A percentile compares a stretch with the other conserved stretches of the same genome.
Evolutionary conservation across 2,888 invertebrate genomes (phyloP).

Genomic region (Lottia gigantea): DNA sequence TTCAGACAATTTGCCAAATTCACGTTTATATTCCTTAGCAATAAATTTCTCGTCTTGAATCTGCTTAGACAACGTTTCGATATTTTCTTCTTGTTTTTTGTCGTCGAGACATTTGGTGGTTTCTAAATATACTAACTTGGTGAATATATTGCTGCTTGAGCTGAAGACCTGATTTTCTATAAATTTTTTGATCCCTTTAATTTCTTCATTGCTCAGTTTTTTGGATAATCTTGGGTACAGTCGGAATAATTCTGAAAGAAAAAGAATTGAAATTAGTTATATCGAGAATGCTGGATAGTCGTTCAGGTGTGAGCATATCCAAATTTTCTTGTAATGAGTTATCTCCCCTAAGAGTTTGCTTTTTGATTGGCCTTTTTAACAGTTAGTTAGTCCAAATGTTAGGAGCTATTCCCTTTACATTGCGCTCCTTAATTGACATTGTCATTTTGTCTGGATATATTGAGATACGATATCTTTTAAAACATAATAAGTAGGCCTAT

Average conservation of each 20-base stretch:
- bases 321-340: no score
- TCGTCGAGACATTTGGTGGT: neutral
- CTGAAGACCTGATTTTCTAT: neutral
- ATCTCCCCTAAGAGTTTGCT: no score
- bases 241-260: slow-evolving; percentile 2
- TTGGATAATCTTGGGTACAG: neutral
- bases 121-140: neutral
- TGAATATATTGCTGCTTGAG: neutral
- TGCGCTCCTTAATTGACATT: no score
- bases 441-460: no score
- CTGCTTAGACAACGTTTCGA: neutral
- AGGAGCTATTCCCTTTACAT: no score
- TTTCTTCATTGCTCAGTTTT: neutral
- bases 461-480: no score
- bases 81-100: neutral
- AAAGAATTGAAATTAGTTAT: no score
- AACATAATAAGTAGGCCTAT: no score
- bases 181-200: neutral
- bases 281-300: no score
- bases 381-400: no score
- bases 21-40: neutral
- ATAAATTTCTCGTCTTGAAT: neutral
- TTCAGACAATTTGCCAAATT: neutral
- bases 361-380: no score
- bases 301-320: no score